Percentiles rank a stretch among this genome's conserved stretches.
These are phyloP conservation scores for Agelas oroides DNA, from an alignment of 37 sponge, comb jelly and placozoan species.

Conservation along the genomic window DNA sequence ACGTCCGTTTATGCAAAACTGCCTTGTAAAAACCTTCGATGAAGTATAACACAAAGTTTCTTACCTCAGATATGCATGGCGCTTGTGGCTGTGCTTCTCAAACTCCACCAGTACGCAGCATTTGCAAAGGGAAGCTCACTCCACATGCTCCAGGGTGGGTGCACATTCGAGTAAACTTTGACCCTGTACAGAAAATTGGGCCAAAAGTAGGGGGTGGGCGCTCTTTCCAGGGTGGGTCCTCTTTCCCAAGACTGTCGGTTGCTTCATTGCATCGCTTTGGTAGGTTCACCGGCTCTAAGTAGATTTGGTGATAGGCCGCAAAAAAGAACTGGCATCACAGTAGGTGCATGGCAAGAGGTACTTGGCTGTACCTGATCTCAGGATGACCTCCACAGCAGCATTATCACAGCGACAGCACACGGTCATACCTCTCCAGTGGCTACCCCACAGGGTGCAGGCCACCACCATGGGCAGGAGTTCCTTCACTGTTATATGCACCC, in stretches of 20 bases:
- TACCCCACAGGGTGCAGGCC: conserved; percentile 44
- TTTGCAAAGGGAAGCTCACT: too few species aligned
- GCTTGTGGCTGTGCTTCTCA: too few species aligned
- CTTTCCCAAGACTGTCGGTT: conserved; percentile 2
- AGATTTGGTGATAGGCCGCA: conserved; percentile 21
- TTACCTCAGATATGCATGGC: too few species aligned
- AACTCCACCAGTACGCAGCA: too few species aligned
- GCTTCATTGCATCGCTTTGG: conserved; percentile 27
- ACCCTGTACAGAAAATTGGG: too few species aligned
- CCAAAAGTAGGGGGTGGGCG: too few species aligned
- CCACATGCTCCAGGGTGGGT: too few species aligned
- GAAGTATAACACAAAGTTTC: too few species aligned
- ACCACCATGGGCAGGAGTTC: conserved; percentile 48
- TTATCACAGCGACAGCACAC: conserved; percentile 27
- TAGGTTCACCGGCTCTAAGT: conserved; percentile 7
- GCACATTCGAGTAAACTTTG: too few species aligned
- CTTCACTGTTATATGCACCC: conserved; percentile 33
- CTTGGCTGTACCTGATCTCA: conserved; percentile 24
- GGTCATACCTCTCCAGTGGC: neutral
- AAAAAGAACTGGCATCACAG: conserved; percentile 53
- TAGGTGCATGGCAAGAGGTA: conserved; percentile 45
- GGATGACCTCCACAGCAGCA: conserved; percentile 19
- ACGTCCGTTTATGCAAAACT: too few species aligned
- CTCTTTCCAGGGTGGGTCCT: too few species aligned
- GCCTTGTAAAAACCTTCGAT: too few species aligned